These are phyloP conservation scores for Ophion costatus DNA, from an alignment of 2,888 invertebrate genomes.

Conservation along the genomic window DNA sequence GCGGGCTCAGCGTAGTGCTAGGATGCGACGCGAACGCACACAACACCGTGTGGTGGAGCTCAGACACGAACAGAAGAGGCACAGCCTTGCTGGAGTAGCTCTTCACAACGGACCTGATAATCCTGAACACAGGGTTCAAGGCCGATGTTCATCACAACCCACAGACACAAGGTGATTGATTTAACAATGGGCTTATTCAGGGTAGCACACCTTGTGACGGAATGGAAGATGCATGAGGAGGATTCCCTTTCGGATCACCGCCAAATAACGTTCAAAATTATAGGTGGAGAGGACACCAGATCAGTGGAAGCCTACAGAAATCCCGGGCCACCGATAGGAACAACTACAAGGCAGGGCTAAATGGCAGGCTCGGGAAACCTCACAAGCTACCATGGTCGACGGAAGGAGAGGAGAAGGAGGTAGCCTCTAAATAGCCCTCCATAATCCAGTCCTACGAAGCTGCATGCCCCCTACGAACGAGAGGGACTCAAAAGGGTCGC, in stretches of 20 bases:
- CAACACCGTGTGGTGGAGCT: slow-evolving; percentile 43
- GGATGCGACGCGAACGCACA: slow-evolving; percentile 52
- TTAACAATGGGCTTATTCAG: slow-evolving; percentile 2
- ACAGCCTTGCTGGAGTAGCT: slow-evolving; percentile 45
- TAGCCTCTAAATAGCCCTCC: background rate
- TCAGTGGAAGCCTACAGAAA: slow-evolving; percentile 14
- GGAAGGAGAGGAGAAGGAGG: slow-evolving; percentile 21
- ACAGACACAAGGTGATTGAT: slow-evolving; percentile 42
- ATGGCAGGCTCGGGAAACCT: slow-evolving; percentile 15
- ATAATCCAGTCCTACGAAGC: slow-evolving; percentile 37
- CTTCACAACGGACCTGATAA: background rate
- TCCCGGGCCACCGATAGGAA: slow-evolving; percentile 44
- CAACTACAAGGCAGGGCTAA: slow-evolving; percentile 15
- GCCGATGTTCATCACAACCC: slow-evolving; percentile 40
- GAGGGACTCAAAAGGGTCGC: slow-evolving; percentile 37
- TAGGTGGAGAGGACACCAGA: too few species aligned
- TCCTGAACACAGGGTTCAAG: slow-evolving; percentile 44
- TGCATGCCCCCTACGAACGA: too few species aligned
- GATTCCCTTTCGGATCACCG: slow-evolving; percentile 47
- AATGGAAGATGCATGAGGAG: slow-evolving; percentile 50
- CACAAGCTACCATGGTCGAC: slow-evolving; percentile 26
- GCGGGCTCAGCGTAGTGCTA: slow-evolving; percentile 17
- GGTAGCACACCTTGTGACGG: background rate
- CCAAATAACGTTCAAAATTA: background rate
- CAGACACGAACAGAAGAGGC: slow-evolving; percentile 39